Conservation (phyloP, 2,797 vertebrate species). For the Diglossa cyanea region DNA sequence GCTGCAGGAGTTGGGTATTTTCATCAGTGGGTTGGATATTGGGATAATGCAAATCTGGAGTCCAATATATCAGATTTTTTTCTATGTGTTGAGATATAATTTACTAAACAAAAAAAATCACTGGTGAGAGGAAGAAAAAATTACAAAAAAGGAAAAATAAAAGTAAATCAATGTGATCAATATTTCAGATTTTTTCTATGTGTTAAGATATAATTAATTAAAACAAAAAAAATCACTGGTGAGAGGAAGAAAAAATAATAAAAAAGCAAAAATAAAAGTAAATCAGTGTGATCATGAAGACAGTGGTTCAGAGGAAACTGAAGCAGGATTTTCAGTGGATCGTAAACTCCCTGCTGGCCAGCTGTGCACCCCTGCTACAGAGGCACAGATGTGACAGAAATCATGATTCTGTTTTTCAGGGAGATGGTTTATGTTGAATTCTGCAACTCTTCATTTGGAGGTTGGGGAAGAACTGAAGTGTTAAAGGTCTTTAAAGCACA, state of each 20-base stretch:
- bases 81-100: too few relatives aligned
- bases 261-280: neutral
- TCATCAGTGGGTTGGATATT: neutral
- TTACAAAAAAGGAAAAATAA: neutral
- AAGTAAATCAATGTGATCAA: neutral
- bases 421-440: neutral
- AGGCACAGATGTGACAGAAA: neutral
- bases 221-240: neutral
- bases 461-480: neutral
- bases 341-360: neutral
- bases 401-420: neutral
- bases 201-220: neutral
- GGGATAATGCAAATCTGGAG: neutral
- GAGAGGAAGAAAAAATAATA: neutral
- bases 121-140: too few relatives aligned
- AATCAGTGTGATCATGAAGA: neutral
- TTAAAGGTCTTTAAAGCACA: neutral
- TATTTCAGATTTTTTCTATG: too few relatives aligned
- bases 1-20: neutral
- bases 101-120: too few relatives aligned
- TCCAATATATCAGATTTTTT: neutral
- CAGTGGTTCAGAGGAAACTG: too few relatives aligned
- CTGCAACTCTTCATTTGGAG: neutral
- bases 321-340: neutral
- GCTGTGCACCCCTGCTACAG: rapidly evolving